Evolutionary conservation across 1,140 invertebrate genomes (phyloP), one percentile per base, ranked within the genome.

Genomic region (Drosophila murphyi): DNA sequence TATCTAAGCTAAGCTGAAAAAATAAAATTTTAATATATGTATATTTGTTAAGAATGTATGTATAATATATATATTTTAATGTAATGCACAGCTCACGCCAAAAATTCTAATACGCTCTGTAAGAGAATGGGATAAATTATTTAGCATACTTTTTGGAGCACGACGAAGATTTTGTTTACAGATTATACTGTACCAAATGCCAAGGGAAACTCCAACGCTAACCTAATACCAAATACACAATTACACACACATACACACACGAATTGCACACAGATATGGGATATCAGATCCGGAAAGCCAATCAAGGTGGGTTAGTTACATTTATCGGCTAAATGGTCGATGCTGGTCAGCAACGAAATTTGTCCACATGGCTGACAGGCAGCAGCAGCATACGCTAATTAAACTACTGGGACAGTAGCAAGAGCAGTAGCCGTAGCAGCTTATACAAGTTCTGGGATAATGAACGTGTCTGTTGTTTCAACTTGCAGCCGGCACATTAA

Each of bases 331-430:
- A 76, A 88, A 88, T 87, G 82, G 82, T 74, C 82, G 62, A 72
- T 76, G 81, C 34, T 70, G 72, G 51, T 45, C 52, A 55, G 39
- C 56, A 54, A 70, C 60, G 75, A 82, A 88, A 86, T 86, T 86
- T 82, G 82, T 76, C 80, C 85, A 80, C 76, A 77, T 77, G 72
- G 55, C 55, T 83, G 83, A 83, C 69, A 80, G 83, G 69, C 82
- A 80, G 83, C 69, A 80, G 72, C 69, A 80, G 72, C 20, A 20
- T 20, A 74, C 83, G 83, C 83, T 89, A 87, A 87, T 87, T 87
- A 87, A 87, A 88, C 82, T 86, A 10, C 67, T 56, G 51, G 43
- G 47, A 72, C 82, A 86, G 41, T 52, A 64, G 37, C 12, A 65
- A 55, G 34, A 57, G 29, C 37, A 10, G 29, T 5, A 7, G 34